Evolutionary conservation across 2,888 invertebrate genomes (phyloP).

Genomic region (Phengaris alcon): DNA sequence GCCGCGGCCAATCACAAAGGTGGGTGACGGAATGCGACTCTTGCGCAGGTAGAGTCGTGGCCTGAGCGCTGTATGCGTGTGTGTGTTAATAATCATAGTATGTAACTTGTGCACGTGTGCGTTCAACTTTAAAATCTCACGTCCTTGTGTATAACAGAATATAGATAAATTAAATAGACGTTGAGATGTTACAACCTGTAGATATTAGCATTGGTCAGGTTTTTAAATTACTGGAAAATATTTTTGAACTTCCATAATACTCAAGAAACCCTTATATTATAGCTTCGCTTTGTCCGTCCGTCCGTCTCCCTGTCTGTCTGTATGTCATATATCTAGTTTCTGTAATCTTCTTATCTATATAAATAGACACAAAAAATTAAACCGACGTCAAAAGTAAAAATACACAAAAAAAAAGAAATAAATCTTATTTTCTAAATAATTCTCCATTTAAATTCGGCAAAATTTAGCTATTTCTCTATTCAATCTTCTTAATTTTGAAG

Average conservation of each 20-base stretch:
- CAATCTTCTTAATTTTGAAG: too few relatives aligned
- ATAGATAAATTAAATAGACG: not conserved
- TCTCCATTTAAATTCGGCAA: too few relatives aligned
- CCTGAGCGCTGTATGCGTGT: constrained; percentile 46
- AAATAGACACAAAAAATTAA: too few relatives aligned
- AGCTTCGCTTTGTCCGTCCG: too few relatives aligned
- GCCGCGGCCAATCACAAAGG: constrained; percentile 66
- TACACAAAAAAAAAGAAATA: too few relatives aligned
- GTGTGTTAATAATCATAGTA: constrained; percentile 46
- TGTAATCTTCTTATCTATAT: too few relatives aligned
- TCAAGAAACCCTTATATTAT: too few relatives aligned
- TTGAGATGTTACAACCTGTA: constrained; percentile 4
- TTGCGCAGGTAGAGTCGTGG: constrained; percentile 66
- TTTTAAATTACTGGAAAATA: not conserved
- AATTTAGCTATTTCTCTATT: too few relatives aligned
- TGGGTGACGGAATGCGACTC: constrained; percentile 74
- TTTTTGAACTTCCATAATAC: not conserved
- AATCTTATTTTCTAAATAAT: too few relatives aligned
- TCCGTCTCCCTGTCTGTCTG: too few relatives aligned
- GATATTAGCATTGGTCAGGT: not conserved
- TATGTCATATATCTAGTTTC: too few relatives aligned
- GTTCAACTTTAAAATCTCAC: constrained; percentile 39
- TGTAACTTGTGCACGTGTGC: constrained; percentile 45
- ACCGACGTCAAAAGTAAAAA: too few relatives aligned
- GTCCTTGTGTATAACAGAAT: constrained; percentile 34